A percentile compares a stretch with the other conserved stretches of the same genome.
Conservation (phyloP, 2,888 invertebrate genomes). For the Chrysomela aeneicollis region DNA sequence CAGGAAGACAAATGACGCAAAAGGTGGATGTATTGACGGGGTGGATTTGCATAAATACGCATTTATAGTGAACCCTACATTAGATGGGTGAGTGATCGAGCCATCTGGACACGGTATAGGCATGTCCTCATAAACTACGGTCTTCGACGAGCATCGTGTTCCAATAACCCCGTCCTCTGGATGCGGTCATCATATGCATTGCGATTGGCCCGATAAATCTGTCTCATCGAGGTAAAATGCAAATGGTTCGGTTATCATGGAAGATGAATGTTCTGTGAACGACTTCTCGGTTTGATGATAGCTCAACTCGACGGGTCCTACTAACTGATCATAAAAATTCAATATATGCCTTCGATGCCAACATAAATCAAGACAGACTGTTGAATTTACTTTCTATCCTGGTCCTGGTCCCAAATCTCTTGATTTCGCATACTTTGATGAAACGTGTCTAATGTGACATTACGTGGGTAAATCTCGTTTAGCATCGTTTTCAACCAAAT, state of each 20-base stretch:
- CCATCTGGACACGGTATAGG: slow-evolving; percentile 59
- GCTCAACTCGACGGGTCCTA: background rate
- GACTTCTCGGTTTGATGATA: background rate
- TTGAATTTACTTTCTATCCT: too few relatives aligned
- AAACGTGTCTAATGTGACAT: too few relatives aligned
- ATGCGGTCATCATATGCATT: background rate
- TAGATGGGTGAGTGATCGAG: slow-evolving; percentile 60
- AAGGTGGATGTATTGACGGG: slow-evolving; percentile 34
- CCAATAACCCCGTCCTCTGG: background rate
- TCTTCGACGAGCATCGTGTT: background rate
- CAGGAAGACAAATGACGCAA: background rate
- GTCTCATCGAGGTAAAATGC: background rate
- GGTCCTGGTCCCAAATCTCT: too few relatives aligned
- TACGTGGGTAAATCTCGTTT: too few relatives aligned
- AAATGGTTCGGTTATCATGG: background rate
- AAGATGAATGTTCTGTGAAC: background rate
- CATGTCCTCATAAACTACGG: slow-evolving; percentile 52
- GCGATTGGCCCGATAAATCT: background rate
- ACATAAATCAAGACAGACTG: too few relatives aligned
- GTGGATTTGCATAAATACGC: slow-evolving; percentile 57
- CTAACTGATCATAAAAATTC: too few relatives aligned
- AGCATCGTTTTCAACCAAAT: too few relatives aligned
- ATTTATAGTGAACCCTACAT: slow-evolving; percentile 55
- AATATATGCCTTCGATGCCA: too few relatives aligned
- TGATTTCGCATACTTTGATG: too few relatives aligned